phyloP scores from a whole-genome alignment of 1,140 invertebrate species.

The Dreissena rostriformis region DNA sequence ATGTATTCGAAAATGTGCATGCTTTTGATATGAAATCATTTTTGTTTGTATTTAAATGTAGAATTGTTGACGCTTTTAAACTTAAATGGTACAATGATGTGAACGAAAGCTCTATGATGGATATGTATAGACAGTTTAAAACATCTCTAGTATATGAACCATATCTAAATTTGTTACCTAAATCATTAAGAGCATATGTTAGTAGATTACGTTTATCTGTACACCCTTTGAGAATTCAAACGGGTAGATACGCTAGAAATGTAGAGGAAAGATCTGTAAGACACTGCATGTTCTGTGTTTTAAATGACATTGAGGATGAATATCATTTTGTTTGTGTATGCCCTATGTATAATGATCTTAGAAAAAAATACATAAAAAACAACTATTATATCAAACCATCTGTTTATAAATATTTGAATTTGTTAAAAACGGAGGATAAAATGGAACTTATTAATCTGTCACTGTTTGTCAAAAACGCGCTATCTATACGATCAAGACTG shows the following conservation, averaged over 20 bases:
- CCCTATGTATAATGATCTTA: neutral
- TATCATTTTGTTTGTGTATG: conserved; percentile 11
- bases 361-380: neutral
- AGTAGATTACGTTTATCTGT: neutral
- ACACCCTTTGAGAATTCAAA: conserved; percentile 25
- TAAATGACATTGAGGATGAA: conserved; percentile 7
- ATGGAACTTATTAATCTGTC: neutral
- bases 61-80: conserved; percentile 33
- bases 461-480: neutral
- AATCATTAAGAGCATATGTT: neutral
- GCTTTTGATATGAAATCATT: neutral
- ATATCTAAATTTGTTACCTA: conserved; percentile 7
- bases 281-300: conserved; percentile 2
- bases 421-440: neutral
- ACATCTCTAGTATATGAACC: conserved; percentile 5
- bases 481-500: neutral
- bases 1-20: conserved; percentile 5
- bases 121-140: neutral
- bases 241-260: conserved; percentile 10
- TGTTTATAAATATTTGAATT: neutral
- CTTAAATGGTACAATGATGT: conserved; percentile 9
- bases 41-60: neutral
- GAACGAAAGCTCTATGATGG: neutral
- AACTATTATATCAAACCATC: conserved; percentile 1
- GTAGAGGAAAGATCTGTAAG: neutral